Evolutionary conservation across 1,140 invertebrate genomes (phyloP).

Genomic region (Spodoptera frugiperda): DNA sequence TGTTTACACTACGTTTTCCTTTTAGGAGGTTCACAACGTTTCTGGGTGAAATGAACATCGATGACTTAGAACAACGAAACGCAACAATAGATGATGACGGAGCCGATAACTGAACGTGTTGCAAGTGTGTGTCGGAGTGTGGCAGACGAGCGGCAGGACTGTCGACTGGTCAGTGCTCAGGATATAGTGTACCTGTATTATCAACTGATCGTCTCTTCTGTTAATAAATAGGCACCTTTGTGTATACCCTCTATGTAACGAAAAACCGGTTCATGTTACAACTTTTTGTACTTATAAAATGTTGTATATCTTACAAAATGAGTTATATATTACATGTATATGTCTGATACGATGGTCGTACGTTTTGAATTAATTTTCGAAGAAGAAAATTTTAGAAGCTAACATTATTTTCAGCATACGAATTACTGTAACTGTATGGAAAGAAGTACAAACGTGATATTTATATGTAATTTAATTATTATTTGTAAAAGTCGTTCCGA

Average conservation of each 20-base stretch:
- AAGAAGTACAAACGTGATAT: slow-evolving; percentile 81
- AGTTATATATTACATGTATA: slow-evolving; percentile 46
- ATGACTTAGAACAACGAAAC: slow-evolving; percentile 33
- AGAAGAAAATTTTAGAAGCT: slow-evolving; percentile 68
- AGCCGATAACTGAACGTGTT: slow-evolving; percentile 22
- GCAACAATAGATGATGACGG: slow-evolving; percentile 15
- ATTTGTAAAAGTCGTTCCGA: slow-evolving; percentile 83
- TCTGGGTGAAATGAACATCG: slow-evolving; percentile 10
- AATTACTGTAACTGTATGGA: slow-evolving; percentile 73
- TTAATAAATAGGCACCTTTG: slow-evolving; percentile 41
- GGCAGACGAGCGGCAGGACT: slow-evolving; percentile 48
- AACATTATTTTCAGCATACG: slow-evolving; percentile 71
- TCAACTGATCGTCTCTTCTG: slow-evolving; percentile 31
- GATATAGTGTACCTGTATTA: slow-evolving; percentile 36
- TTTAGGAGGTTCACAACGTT: slow-evolving; percentile 76
- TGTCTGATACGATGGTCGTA: slow-evolving; percentile 60
- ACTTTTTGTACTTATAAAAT: slow-evolving; percentile 42
- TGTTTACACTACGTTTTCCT: slow-evolving; percentile 70
- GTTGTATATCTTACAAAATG: slow-evolving; percentile 48
- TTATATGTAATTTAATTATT: slow-evolving; percentile 76
- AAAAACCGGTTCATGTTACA: slow-evolving; percentile 42
- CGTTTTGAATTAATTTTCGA: slow-evolving; percentile 62
- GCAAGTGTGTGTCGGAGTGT: slow-evolving; percentile 14
- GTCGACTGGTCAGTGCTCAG: slow-evolving; percentile 24
- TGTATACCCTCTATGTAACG: slow-evolving; percentile 41